Evolutionary conservation across 2,113 vertebrate species (phyloP).

Genomic region (Pao palembangensis): DNA sequence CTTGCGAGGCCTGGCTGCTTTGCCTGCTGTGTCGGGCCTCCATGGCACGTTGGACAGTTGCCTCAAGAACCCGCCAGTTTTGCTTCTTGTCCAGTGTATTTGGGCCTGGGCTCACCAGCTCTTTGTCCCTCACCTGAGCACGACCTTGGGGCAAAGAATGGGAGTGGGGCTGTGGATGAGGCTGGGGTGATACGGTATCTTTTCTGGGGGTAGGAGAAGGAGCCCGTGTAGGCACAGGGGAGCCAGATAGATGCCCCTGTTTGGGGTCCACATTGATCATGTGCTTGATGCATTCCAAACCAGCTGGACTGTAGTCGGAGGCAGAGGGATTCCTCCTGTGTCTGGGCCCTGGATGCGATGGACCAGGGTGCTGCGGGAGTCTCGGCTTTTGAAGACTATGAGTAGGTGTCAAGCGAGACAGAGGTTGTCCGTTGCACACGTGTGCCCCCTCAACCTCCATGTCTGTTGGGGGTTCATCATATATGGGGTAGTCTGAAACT

Average conservation of each 20-base stretch:
- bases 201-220: slow-evolving; percentile 56
- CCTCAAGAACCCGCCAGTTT: slow-evolving; percentile 82
- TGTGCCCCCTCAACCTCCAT: slow-evolving; percentile 82
- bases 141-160: slow-evolving; percentile 67
- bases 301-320: slow-evolving; percentile 85
- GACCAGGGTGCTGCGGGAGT: slow-evolving; percentile 75
- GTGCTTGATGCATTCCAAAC: slow-evolving; percentile 88
- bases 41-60: slow-evolving; percentile 80
- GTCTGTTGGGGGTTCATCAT: slow-evolving; percentile 85
- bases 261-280: slow-evolving; percentile 85
- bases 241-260: slow-evolving; percentile 54
- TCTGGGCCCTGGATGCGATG: slow-evolving; percentile 71
- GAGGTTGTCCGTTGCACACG: slow-evolving; percentile 61
- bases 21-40: slow-evolving; percentile 83
- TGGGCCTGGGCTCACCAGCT: slow-evolving; percentile 47
- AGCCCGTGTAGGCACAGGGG: slow-evolving; percentile 52
- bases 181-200: slow-evolving; percentile 50
- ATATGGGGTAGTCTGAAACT: slow-evolving; percentile 81
- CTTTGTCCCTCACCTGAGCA: slow-evolving; percentile 68
- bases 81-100: slow-evolving; percentile 80
- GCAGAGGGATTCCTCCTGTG: slow-evolving; percentile 74
- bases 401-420: slow-evolving; percentile 70
- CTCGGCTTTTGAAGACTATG: slow-evolving; percentile 77
- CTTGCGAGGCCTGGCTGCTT: slow-evolving; percentile 81
- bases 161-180: slow-evolving; percentile 53